These are phyloP conservation scores for Streptopelia turtur DNA, from an alignment of 2,797 vertebrate species.

Conservation along the genomic window DNA sequence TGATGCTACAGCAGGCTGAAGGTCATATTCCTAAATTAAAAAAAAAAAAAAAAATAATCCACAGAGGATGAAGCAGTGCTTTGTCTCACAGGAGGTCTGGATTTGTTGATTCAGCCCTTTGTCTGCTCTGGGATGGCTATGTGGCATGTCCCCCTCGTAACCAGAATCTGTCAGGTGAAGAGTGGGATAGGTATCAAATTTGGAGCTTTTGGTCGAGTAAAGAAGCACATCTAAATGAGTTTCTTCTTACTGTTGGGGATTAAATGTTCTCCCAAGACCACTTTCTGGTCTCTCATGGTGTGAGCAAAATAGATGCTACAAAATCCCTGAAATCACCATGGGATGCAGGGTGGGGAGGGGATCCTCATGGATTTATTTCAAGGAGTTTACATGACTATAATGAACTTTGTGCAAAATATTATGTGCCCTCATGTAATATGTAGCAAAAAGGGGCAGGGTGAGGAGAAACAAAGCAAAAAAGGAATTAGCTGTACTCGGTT, in stretches of 20 bases:
- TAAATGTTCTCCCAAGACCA: neutral
- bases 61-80: neutral
- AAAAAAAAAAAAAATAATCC: neutral
- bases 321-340: neutral
- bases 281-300: neutral
- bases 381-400: neutral
- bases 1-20: neutral
- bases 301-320: neutral
- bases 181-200: neutral
- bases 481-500: neutral
- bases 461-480: neutral
- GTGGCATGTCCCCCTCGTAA: neutral
- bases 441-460: neutral
- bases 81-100: neutral
- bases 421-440: neutral
- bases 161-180: neutral
- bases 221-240: neutral
- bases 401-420: neutral
- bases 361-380: neutral
- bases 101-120: neutral
- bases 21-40: neutral
- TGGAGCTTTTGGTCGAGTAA: neutral
- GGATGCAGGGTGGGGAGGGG: accelerated
- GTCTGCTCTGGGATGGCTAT: neutral
- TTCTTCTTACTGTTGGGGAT: neutral